Base-by-base conservation (phyloP, 37 sponge, comb jelly and placozoan genomes). In the Diacarnus erythraeanus region DNA sequence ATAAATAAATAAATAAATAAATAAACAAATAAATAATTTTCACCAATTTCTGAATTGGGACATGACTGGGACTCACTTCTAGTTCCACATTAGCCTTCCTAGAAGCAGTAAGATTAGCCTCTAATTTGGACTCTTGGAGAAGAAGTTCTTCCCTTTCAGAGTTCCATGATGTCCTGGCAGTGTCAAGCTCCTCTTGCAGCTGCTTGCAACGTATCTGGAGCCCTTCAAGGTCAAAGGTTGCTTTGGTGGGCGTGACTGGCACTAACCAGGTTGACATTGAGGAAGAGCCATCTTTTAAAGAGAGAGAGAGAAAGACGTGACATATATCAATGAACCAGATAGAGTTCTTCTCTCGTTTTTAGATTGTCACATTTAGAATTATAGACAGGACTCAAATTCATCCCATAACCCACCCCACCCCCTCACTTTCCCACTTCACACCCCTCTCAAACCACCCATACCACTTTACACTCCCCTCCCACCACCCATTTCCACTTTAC, bases 21-120 rank as follows among this genome's bases (percentile, higher is more conserved):
- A 54, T 20, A 54, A 20, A 20, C 17, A 17, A 17, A 20, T 17
- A 54, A 54, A 54, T 17, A 17, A 17, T 54, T 20, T 54, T 54
- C 56, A 54, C 56, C 56, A n/a, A 64, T 9, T 27, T 23, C 65
- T 23, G n/a, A 64, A 64, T 20, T 27, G 9, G 27, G 35, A 6
- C 23, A 59, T 20, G 2, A 72, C 44, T 43, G n/a, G 10, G 37
- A 23, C 64, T 30, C 43, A 78, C 78, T 71, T 91, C 88, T 33
- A 91, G 72, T 26, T 91, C 92, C 27, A 61, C 61, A 51, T 84
- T 86, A 56, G 88, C 30, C 26, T 91, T 91, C 74, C 59, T 61
- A 4, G 80, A 64, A n/a, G 92, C 75, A 72, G 57, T 68, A 23
- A 91, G 77, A 26, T 44, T 75, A 20, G 80, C 80, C 39, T 91